A percentile compares a stretch with the other conserved stretches of the same genome.
These are phyloP conservation scores for Dasyornis broadbenti DNA, from an alignment of 2,113 vertebrate species.

Conservation along the genomic window DNA sequence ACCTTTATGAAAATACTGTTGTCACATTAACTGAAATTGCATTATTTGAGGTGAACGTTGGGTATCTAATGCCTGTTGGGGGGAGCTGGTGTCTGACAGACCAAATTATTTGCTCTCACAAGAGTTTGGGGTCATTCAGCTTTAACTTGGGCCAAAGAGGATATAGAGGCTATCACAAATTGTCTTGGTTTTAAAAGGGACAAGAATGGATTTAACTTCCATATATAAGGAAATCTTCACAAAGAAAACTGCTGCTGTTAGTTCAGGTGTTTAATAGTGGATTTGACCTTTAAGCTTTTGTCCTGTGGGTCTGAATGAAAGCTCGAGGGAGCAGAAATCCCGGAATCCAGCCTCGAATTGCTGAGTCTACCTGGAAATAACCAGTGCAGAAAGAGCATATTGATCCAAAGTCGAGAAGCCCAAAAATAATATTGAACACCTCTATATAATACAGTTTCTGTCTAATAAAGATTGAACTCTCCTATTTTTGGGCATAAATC, in stretches of 20 bases:
- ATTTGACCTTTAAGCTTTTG: background rate
- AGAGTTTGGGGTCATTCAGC: background rate
- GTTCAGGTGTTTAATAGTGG: background rate
- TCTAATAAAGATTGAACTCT: background rate
- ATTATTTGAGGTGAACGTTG: background rate
- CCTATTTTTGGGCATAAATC: background rate
- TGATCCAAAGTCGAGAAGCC: background rate
- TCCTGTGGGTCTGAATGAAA: background rate
- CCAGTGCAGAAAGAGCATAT: background rate
- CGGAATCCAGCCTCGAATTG: background rate
- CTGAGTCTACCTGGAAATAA: background rate
- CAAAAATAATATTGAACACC: background rate
- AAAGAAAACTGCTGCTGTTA: background rate
- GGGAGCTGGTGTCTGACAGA: background rate
- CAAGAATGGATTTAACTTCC: background rate
- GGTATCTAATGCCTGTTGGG: background rate
- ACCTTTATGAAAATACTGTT: background rate
- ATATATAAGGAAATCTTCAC: background rate
- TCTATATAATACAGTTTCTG: background rate
- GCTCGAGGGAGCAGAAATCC: background rate
- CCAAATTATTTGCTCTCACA: background rate
- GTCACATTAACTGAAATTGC: background rate
- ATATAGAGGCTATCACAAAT: background rate
- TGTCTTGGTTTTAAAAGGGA: background rate
- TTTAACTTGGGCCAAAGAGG: background rate